Evolutionary conservation across 2,113 vertebrate genomes (phyloP).

Genomic region (Centrocercus urophasianus): DNA sequence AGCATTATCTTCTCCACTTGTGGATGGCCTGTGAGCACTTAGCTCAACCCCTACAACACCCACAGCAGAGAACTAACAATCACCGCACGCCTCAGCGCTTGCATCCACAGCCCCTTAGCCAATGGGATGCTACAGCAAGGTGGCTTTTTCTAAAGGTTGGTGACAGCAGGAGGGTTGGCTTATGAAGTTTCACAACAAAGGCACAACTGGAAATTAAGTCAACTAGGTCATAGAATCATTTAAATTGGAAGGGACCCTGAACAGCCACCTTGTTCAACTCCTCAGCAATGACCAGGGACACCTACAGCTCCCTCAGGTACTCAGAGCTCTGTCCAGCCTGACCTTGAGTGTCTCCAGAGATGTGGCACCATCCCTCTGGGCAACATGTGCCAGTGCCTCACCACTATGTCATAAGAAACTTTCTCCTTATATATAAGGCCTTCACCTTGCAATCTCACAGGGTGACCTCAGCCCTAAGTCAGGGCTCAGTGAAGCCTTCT

Average conservation of each 20-base stretch:
- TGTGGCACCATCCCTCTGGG: too few relatives aligned
- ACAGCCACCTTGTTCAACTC: too few relatives aligned
- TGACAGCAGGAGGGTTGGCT: neutral
- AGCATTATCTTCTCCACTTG: conserved; percentile 20
- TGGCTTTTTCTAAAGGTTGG: neutral
- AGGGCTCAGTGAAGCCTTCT: neutral
- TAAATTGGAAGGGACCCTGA: too few relatives aligned
- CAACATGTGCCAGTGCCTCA: too few relatives aligned
- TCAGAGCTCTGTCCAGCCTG: too few relatives aligned
- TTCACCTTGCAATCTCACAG: neutral
- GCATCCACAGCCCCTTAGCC: neutral
- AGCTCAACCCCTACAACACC: neutral
- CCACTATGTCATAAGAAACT: too few relatives aligned
- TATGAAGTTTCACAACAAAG: neutral
- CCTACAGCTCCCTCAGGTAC: too few relatives aligned
- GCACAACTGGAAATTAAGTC: neutral
- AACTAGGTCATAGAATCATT: neutral
- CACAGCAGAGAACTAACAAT: neutral
- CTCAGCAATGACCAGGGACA: too few relatives aligned
- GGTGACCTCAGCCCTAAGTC: neutral
- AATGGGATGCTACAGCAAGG: neutral
- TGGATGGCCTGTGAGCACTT: conserved; percentile 9
- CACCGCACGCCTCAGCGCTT: neutral
- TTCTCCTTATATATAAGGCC: neutral
- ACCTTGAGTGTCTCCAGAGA: too few relatives aligned